phyloP scores from a whole-genome alignment of 2,888 invertebrate genomes.

The Spicauda simplicius region DNA sequence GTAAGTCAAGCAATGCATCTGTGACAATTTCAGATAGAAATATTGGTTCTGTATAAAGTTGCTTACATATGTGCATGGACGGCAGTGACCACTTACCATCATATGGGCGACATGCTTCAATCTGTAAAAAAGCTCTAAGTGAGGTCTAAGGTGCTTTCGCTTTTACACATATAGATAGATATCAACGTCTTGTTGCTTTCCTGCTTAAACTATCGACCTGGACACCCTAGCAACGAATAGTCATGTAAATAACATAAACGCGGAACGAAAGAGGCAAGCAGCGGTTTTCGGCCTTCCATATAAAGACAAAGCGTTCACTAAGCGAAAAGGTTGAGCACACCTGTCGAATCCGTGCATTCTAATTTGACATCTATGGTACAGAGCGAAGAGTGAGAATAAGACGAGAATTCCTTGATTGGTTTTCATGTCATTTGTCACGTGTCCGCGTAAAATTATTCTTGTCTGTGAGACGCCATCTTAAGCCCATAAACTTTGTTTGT shows the following conservation, averaged over 20 bases:
- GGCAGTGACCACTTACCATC: no score
- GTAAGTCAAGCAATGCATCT: no score
- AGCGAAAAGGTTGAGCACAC: conserved; percentile 34
- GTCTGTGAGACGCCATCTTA: conserved; percentile 32
- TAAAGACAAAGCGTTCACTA: conserved; percentile 28
- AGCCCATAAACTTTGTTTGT: conserved; percentile 32
- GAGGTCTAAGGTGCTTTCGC: no score
- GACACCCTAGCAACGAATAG: conserved; percentile 24
- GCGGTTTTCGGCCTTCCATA: conserved; percentile 35
- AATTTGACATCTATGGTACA: conserved; percentile 25
- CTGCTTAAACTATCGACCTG: not conserved
- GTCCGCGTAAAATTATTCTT: conserved; percentile 34
- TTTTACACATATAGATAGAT: no score
- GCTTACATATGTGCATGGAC: no score
- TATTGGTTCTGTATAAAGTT: no score
- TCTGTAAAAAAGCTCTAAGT: no score
- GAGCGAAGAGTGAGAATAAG: conserved; percentile 8
- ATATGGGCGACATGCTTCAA: no score
- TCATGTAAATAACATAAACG: conserved; percentile 35
- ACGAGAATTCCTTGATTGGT: conserved; percentile 3
- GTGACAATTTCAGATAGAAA: no score
- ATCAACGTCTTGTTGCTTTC: not conserved
- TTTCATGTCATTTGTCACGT: conserved; percentile 31
- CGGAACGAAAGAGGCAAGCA: conserved; percentile 35
- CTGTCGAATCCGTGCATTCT: conserved; percentile 20